Base-by-base conservation (phyloP, 2,797 vertebrate species). In the Pyrocephalus nanus region DNA sequence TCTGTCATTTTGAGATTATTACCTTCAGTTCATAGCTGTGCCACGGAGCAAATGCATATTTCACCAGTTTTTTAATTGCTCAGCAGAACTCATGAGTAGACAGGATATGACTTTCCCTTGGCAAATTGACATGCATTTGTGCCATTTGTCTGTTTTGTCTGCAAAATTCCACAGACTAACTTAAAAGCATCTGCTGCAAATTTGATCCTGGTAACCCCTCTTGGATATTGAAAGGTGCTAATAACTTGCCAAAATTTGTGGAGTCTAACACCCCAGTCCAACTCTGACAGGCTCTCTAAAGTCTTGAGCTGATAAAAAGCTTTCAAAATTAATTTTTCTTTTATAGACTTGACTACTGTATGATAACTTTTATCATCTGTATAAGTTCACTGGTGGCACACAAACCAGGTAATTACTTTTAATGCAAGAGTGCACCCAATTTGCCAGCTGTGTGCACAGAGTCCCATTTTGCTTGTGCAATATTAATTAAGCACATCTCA, bases 101-200 rank as follows among this genome's bases (percentile, higher is more conserved):
- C 58, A 74, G 78, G 72, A 64, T 70, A 67, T 61, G 43, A 47
- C 47, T 93, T 93, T 88, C 67, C 38, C 57, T 1, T 67, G 75
- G 84, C 86, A 93, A 85, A 57, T 2, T 50, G 74, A 73, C 67
- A 79, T 64, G 57, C 0, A 0, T 42, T 82, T 85, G 67, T 92
- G 74, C 58, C 77, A 87, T 96, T 95, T 92, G 86, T 89, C 81
- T 93, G 89, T 94, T 95, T 95, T 95, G 86, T 88, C 92, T 95
- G 91, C 78, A 77, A 36, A 91, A 91, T 87, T 93, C 72, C 86
- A 38, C 47, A 65, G 88, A 54, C 16, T 4, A 40, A 77, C 80
- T 82, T 92, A 92, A 95, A 87, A 95, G 89, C 89, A 77, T 95
- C 84, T 94, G 86, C 81, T 89, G 91, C 84, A 87, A 83, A 95